A percentile compares a stretch with the other conserved stretches of the same genome.
Evolutionary conservation across 2,113 vertebrate genomes (phyloP).

Genomic region (Eubucco bourcierii): DNA sequence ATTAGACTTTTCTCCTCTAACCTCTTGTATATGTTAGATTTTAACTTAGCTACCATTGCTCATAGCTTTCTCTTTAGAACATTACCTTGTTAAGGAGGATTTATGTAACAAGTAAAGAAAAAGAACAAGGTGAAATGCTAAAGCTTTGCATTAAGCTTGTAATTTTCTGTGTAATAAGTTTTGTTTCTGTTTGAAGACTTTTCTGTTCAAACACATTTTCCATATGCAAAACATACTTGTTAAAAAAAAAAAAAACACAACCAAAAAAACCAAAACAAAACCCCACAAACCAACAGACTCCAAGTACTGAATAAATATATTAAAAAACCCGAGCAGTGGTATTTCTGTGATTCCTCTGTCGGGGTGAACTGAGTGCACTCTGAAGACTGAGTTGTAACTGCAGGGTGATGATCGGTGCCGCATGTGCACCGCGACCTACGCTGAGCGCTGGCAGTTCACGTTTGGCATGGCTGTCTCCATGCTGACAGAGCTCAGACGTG

Average conservation of each 20-base stretch:
- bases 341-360: not conserved
- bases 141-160: not conserved
- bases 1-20: not conserved
- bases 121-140: not conserved
- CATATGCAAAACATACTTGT: not conserved
- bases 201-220: not conserved
- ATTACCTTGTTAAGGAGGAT: not conserved
- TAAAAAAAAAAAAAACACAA: not conserved
- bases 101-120: not conserved
- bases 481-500: no score
- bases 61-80: not conserved
- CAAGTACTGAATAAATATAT: not conserved
- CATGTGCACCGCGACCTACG: fast-evolving
- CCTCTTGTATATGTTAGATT: not conserved
- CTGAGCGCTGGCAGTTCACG: fast-evolving
- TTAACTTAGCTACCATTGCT: not conserved
- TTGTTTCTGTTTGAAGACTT: not conserved
- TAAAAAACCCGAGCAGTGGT: not conserved
- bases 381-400: not conserved
- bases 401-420: not conserved
- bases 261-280: no score
- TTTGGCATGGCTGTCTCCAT: fast-evolving
- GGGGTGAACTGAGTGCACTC: not conserved
- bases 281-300: not conserved
- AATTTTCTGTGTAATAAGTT: not conserved